Evolutionary conservation across 2,113 vertebrate species (phyloP).

Genomic region (Ovibos moschatus): DNA sequence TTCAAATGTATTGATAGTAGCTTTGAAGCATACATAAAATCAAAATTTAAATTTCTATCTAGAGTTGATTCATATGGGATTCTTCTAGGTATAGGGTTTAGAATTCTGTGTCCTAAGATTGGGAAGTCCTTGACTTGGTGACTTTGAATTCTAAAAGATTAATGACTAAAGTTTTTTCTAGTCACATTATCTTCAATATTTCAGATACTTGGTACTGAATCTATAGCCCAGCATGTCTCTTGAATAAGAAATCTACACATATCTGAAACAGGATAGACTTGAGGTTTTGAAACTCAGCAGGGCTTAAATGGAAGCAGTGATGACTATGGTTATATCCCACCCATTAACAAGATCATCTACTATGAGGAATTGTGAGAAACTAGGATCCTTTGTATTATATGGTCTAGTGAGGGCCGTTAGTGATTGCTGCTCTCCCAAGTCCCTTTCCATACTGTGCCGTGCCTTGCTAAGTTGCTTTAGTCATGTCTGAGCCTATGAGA

Average conservation of each 20-base stretch:
- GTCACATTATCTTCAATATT: neutral
- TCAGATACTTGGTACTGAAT: neutral
- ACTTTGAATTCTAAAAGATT: neutral
- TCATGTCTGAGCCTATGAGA: neutral
- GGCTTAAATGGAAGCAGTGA: neutral
- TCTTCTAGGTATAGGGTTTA: neutral
- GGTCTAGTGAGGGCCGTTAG: neutral
- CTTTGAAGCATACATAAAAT: neutral
- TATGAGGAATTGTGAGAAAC: neutral
- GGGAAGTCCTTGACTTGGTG: neutral
- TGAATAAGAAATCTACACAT: neutral
- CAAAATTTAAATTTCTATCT: neutral
- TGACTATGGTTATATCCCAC: neutral
- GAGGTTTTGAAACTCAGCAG: neutral
- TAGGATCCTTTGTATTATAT: neutral
- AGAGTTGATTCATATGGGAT: neutral
- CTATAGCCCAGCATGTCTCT: neutral
- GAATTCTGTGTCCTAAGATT: neutral
- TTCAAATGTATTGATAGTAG: neutral
- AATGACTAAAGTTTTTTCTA: neutral
- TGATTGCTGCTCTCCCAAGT: neutral
- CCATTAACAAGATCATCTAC: neutral
- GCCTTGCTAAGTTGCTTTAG: neutral
- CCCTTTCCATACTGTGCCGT: accelerated
- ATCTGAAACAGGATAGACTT: neutral